phyloP scores from a whole-genome alignment of 1,140 invertebrate genomes.

The Drosophila mayri region DNA sequence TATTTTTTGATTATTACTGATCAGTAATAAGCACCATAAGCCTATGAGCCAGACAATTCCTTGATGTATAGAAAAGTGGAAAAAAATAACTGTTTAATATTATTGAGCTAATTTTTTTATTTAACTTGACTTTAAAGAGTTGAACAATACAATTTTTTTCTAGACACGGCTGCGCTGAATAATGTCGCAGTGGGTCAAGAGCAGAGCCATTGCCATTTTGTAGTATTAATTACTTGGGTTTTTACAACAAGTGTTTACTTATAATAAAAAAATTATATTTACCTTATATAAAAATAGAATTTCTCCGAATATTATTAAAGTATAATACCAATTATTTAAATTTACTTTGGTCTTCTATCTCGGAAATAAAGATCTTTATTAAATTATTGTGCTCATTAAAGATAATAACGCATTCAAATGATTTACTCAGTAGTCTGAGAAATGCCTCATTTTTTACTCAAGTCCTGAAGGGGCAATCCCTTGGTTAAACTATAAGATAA shows the following conservation, averaged over 20 bases:
- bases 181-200: not conserved
- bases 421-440: not conserved
- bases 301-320: not conserved
- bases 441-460: constrained; percentile 6
- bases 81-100: not conserved
- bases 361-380: not conserved
- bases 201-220: not conserved
- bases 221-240: not conserved
- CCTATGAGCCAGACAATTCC: too few species aligned
- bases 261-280: not conserved
- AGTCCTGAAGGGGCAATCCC: constrained; percentile 7
- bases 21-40: too few species aligned
- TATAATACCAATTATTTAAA: not conserved
- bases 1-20: not conserved
- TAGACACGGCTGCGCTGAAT: not conserved
- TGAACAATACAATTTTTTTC: not conserved
- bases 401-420: not conserved
- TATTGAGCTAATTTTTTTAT: not conserved
- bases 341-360: not conserved
- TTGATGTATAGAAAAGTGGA: not conserved
- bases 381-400: not conserved
- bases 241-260: not conserved
- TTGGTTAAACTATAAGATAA: constrained; percentile 14
- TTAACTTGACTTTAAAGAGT: not conserved
- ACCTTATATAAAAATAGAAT: not conserved